Percentiles rank a stretch among this genome's conserved stretches.
phyloP scores from a whole-genome alignment of 2,888 invertebrate genomes.

The Tupiocoris notatus region DNA sequence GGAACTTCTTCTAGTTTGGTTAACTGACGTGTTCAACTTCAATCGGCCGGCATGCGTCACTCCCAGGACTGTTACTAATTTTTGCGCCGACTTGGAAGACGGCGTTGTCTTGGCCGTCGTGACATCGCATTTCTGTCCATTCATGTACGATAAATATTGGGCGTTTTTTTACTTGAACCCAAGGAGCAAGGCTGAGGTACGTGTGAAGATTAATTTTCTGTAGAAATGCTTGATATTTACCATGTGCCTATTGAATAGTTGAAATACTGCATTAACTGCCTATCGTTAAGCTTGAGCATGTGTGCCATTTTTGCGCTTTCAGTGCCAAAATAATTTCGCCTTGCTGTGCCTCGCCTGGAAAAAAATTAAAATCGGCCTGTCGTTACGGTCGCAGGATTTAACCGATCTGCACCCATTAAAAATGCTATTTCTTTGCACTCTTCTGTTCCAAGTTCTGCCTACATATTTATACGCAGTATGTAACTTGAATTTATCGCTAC shows the following conservation, averaged over 20 bases:
- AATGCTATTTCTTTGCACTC: constrained; percentile 61
- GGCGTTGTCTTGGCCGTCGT: constrained; percentile 60
- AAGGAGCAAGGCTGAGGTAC: constrained; percentile 53
- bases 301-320: no score
- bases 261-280: no score
- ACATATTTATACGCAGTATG: no score
- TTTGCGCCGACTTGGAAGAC: constrained; percentile 59
- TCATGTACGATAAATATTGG: constrained; percentile 57
- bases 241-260: no score
- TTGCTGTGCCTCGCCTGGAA: constrained; percentile 60
- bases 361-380: constrained; percentile 59
- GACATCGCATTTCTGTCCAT: constrained; percentile 62
- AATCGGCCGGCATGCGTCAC: constrained; percentile 11
- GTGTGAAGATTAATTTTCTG: no score
- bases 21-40: constrained; percentile 51
- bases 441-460: constrained; percentile 57
- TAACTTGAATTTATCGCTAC: no score
- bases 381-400: constrained; percentile 59
- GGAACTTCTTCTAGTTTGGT: constrained; percentile 54
- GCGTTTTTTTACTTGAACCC: constrained; percentile 57
- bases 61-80: constrained; percentile 52
- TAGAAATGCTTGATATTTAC: no score
- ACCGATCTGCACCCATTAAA: constrained; percentile 59
- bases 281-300: no score
- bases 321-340: constrained; percentile 61